A percentile compares a stretch with the other conserved stretches of the same genome.
Evolutionary conservation across 2,113 vertebrate genomes (phyloP).

Genomic region (Cygnus atratus): DNA sequence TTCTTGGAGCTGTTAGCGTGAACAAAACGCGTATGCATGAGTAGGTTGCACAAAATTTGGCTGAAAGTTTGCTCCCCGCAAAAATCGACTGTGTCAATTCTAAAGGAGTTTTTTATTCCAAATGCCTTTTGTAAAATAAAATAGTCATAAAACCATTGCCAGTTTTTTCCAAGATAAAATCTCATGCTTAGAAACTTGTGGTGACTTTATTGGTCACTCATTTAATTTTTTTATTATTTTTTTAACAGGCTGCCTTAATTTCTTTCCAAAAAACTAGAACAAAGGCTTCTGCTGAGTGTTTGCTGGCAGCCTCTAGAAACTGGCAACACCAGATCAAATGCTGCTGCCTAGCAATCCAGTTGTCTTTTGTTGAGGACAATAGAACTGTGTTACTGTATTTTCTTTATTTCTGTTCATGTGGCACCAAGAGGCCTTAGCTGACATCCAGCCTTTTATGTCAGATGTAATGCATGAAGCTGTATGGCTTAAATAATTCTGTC

Average conservation of each 20-base stretch:
- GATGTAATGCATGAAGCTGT: background rate
- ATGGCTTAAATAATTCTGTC: background rate
- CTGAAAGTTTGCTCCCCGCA: background rate
- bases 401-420: background rate
- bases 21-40: background rate
- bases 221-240: slow-evolving; percentile 4
- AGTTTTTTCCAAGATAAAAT: background rate
- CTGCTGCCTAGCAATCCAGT: background rate
- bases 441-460: background rate
- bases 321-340: background rate
- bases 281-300: background rate
- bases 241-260: background rate
- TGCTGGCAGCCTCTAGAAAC: background rate
- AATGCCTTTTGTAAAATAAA: background rate
- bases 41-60: background rate
- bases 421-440: background rate
- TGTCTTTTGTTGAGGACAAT: background rate
- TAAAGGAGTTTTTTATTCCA: background rate
- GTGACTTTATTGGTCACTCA: background rate
- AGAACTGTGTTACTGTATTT: background rate
- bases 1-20: fast-evolving
- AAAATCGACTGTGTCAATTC: background rate
- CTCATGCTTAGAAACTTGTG: background rate
- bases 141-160: background rate
- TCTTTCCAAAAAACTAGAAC: background rate